Conservation (phyloP, 1,140 invertebrate species). For the Phymorhynchus buccinoides region DNA sequence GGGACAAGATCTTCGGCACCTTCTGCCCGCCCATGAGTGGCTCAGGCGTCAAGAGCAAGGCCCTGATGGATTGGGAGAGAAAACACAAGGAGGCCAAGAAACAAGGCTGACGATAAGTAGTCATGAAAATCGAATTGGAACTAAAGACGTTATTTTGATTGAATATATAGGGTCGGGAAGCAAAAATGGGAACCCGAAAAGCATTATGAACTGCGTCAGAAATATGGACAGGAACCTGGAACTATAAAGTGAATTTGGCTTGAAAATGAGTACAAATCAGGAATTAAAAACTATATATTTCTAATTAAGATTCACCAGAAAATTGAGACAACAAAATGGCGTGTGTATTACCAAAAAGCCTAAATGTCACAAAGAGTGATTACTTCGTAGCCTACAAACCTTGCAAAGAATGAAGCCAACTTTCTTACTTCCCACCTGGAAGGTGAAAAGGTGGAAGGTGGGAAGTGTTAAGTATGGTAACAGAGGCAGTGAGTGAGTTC, state of each 20-base stretch:
- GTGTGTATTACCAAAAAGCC: too few species aligned
- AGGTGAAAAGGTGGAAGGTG: too few species aligned
- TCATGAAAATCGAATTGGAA: background rate
- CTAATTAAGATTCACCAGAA: too few species aligned
- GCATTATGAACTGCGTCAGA: too few species aligned
- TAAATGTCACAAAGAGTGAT: too few species aligned
- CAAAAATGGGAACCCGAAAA: background rate
- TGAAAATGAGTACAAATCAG: background rate
- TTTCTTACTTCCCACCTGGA: too few species aligned
- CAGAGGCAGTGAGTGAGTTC: too few species aligned
- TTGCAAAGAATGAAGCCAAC: too few species aligned
- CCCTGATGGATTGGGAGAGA: constrained; percentile 63
- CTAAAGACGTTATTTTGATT: too few species aligned
- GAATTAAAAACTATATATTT: background rate
- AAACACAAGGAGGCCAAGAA: constrained; percentile 62
- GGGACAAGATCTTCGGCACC: constrained; percentile 70
- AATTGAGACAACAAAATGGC: too few species aligned
- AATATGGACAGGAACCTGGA: background rate
- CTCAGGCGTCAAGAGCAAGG: constrained; percentile 63
- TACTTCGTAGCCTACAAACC: too few species aligned
- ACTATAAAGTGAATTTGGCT: background rate
- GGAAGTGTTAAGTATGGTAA: too few species aligned
- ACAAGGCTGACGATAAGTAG: constrained; percentile 32
- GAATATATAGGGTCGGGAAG: background rate
- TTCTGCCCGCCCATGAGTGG: constrained; percentile 68